phyloP scores from a whole-genome alignment of 2,797 vertebrate genomes.

The Pagetopsis macropterus region DNA sequence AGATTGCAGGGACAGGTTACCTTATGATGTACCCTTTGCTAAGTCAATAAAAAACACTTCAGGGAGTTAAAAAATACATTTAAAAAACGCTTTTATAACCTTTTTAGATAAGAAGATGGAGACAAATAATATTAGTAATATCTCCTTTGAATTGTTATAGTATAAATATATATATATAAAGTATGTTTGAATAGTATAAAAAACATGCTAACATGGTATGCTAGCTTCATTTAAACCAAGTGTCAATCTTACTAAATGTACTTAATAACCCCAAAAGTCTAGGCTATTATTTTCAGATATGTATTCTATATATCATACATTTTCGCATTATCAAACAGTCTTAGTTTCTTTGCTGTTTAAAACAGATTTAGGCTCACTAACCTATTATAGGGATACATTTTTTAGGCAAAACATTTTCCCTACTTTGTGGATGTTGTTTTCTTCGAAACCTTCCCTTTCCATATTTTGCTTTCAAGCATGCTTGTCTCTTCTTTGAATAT shows the following conservation, averaged over 20 bases:
- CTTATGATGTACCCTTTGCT: background rate
- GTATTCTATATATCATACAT: background rate
- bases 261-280: background rate
- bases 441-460: constrained; percentile 27
- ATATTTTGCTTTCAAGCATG: constrained; percentile 53
- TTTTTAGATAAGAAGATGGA: no score
- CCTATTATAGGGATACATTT: background rate
- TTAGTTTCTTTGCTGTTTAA: background rate
- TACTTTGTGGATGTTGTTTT: background rate
- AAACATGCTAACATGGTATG: background rate
- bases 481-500: constrained; percentile 27
- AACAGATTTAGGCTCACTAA: background rate
- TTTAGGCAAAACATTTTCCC: background rate
- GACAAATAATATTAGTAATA: background rate
- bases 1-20: background rate
- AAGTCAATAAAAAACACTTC: background rate
- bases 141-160: background rate
- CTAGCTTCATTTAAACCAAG: background rate
- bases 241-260: background rate
- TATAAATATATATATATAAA: no score
- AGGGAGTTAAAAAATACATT: background rate
- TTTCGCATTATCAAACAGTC: background rate
- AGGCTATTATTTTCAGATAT: background rate
- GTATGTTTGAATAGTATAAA: background rate
- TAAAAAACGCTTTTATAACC: background rate